phyloP scores from a whole-genome alignment of 2,888 invertebrate genomes.

The Blastobasis adustella region DNA sequence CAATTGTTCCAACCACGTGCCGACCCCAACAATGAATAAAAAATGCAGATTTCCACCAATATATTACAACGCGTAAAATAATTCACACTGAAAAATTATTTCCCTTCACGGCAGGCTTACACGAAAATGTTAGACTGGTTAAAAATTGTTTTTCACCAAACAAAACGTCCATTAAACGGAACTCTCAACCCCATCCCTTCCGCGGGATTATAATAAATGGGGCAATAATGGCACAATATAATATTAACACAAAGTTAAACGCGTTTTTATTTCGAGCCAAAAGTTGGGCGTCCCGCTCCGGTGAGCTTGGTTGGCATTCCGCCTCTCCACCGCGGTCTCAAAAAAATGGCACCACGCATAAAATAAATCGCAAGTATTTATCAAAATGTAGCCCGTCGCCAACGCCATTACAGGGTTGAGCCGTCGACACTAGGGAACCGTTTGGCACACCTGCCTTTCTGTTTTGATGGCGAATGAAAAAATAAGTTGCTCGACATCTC shows the following conservation, averaged over 20 bases:
- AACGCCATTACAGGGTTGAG: slow-evolving; percentile 33
- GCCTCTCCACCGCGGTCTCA: slow-evolving; percentile 49
- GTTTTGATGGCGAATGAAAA: too few relatives aligned
- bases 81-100: slow-evolving; percentile 39
- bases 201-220: slow-evolving; percentile 71
- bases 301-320: slow-evolving; percentile 46
- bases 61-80: slow-evolving; percentile 37
- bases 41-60: slow-evolving; percentile 12
- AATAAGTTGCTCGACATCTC: too few relatives aligned
- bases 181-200: slow-evolving; percentile 69
- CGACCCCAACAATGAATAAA: not conserved
- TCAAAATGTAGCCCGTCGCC: slow-evolving; percentile 46
- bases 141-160: slow-evolving; percentile 61
- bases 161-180: slow-evolving; percentile 71
- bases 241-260: slow-evolving; percentile 75
- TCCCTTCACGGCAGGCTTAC: slow-evolving; percentile 44
- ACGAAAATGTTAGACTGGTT: slow-evolving; percentile 52
- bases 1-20: too few relatives aligned
- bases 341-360: slow-evolving; percentile 58
- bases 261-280: slow-evolving; percentile 66
- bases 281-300: slow-evolving; percentile 52
- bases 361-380: slow-evolving; percentile 69
- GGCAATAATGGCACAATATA: slow-evolving; percentile 73
- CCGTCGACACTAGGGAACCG: slow-evolving; percentile 3
- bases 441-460: too few relatives aligned